Evolutionary conservation across 2,888 invertebrate species (phyloP), one percentile per base, ranked within the genome.

Genomic region (Schrankia costaestrigalis): DNA sequence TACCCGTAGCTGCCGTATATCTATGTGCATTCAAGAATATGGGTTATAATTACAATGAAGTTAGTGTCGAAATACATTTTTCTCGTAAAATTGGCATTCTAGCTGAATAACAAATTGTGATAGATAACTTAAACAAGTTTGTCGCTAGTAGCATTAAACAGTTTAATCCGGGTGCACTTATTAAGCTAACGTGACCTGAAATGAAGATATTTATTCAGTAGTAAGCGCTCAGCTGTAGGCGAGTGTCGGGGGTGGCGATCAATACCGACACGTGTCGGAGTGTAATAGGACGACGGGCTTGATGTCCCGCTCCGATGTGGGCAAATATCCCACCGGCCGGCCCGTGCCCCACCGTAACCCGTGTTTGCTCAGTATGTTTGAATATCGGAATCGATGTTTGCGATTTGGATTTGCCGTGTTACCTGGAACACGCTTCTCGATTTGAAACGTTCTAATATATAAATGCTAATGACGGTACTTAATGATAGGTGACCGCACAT

Each of bases 261-360:
- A 64, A 73, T 72, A 68, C 51, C 39, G 57, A 45, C 63, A 56
- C 61, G 62, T 64, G 64, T 54, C 50, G 58, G 53, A 53, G 55
- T 52, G 56, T 62, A 63, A 66, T 63, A 56, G 60, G 56, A 35
- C 34, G 43, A 54, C 57, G 51, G 38, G 45, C 41, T 40, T 35
- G 31, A 36, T 42, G 31, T 35, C 25, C 28, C 42, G 41, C 31
- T 39, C 31, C 31, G 31, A 49, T 38, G 29, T 48, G 44, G 30
- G 35, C 33, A n/a, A n/a, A n/a, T n/a, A n/a, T n/a, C n/a, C n/a
- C n/a, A n/a, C n/a, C n/a, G n/a, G n/a, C n/a, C n/a, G n/a, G n/a
- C n/a, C n/a, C n/a, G n/a, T n/a, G n/a, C n/a, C n/a, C n/a, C n/a
- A n/a, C n/a, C n/a, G n/a, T n/a, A n/a, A n/a, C 37, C 28, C 31